Evolutionary conservation across 2,888 invertebrate genomes (phyloP).

Genomic region (Aspidiotus destructor): DNA sequence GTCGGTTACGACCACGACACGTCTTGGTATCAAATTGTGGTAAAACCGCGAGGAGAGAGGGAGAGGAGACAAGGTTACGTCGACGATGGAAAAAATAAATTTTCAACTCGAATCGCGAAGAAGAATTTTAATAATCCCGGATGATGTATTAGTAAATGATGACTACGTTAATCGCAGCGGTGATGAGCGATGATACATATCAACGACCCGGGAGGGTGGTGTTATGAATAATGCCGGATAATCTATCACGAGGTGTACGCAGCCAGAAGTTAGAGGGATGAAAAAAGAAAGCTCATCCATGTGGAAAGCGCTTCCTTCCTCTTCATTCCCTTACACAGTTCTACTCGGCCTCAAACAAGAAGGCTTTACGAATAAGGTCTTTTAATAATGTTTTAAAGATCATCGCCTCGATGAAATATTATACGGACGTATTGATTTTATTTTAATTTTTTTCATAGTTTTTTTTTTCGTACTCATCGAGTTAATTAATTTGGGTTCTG

Average conservation of each 20-base stretch:
- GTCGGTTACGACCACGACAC: too few relatives aligned
- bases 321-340: not conserved
- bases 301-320: constrained; percentile 28
- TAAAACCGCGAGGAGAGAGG: not conserved
- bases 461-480: too few relatives aligned
- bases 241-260: constrained; percentile 28
- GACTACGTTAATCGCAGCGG: constrained; percentile 27
- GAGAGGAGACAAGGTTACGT: not conserved
- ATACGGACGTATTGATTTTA: constrained; percentile 2
- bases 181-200: constrained; percentile 32
- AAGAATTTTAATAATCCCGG: constrained; percentile 31
- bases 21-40: too few relatives aligned
- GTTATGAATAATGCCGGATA: constrained; percentile 31
- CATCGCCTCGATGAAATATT: constrained; percentile 4
- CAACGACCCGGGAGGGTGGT: constrained; percentile 17
- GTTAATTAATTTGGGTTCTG: too few relatives aligned
- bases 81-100: not conserved
- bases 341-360: not conserved
- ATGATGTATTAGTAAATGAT: constrained; percentile 32
- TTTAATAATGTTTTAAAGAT: constrained; percentile 3
- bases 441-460: not conserved
- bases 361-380: not conserved
- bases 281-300: constrained; percentile 27
- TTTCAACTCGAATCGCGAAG: constrained; percentile 4
- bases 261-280: constrained; percentile 12